These are phyloP conservation scores for Amiota communis DNA, from an alignment of 2,888 invertebrate species.

Conservation along the genomic window DNA sequence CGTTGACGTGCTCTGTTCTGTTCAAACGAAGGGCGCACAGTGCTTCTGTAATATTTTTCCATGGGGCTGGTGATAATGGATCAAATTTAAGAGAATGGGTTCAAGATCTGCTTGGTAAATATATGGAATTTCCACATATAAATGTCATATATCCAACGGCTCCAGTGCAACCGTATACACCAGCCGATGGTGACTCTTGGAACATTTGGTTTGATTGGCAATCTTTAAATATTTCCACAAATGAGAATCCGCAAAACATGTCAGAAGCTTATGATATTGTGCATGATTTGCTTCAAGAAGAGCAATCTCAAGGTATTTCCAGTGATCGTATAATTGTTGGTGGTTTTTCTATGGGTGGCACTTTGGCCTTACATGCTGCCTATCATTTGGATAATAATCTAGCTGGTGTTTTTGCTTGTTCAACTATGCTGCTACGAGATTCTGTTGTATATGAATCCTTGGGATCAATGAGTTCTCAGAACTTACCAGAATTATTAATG, in stretches of 20 bases:
- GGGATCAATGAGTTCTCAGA: constrained; percentile 42
- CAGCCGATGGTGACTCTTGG: constrained; percentile 67
- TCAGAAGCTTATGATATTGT: constrained; percentile 75
- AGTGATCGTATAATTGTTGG: constrained; percentile 82
- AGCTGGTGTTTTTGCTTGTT: constrained; percentile 84
- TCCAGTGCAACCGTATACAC: constrained; percentile 80
- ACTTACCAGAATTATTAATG: constrained; percentile 68
- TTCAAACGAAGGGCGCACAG: constrained; percentile 71
- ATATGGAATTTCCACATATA: constrained; percentile 80
- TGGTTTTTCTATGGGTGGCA: constrained; percentile 92
- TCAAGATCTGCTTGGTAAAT: constrained; percentile 75
- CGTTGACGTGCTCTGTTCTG: not conserved
- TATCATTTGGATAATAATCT: constrained; percentile 79
- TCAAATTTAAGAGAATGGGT: constrained; percentile 77
- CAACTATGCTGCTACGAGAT: constrained; percentile 83
- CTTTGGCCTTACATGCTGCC: constrained; percentile 82
- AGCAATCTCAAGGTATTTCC: constrained; percentile 80
- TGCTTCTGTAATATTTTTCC: constrained; percentile 80
- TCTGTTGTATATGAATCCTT: constrained; percentile 81
- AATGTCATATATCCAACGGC: constrained; percentile 86
- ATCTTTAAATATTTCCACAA: constrained; percentile 74
- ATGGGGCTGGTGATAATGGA: constrained; percentile 82
- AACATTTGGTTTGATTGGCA: constrained; percentile 88
- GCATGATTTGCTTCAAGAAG: constrained; percentile 78
- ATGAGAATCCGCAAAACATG: constrained; percentile 64